A percentile compares a stretch with the other conserved stretches of the same genome.
phyloP scores from a whole-genome alignment of 2,888 invertebrate genomes.

The Cheilosia soror region DNA sequence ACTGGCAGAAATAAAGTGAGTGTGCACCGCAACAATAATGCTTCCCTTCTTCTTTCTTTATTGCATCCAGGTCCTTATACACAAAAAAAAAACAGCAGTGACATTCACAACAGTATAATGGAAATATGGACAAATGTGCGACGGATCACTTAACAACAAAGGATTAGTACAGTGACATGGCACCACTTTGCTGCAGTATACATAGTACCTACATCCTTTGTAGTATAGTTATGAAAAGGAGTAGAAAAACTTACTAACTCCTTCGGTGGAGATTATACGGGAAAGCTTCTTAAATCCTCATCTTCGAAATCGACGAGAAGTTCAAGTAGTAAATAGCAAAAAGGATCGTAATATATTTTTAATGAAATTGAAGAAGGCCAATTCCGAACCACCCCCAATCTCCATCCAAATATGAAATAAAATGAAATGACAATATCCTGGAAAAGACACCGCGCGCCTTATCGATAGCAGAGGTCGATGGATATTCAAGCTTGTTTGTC shows the following conservation, averaged over 20 bases:
- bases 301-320: conserved; percentile 10
- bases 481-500: conserved; percentile 37
- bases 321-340: conserved; percentile 8
- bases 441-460: background rate
- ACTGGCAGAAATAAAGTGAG: conserved; percentile 31
- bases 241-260: background rate
- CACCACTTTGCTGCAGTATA: background rate
- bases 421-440: conserved; percentile 19
- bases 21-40: conserved; percentile 49
- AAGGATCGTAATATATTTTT: conserved; percentile 47
- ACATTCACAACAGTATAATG: conserved; percentile 30
- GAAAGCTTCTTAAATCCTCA: conserved; percentile 36
- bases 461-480: background rate
- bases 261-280: conserved; percentile 23
- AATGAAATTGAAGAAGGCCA: conserved; percentile 29
- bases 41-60: conserved; percentile 15
- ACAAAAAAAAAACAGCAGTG: background rate
- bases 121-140: conserved; percentile 58
- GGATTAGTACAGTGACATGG: conserved; percentile 43
- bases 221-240: background rate
- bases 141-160: conserved; percentile 65
- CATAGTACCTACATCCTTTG: background rate
- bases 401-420: background rate
- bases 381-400: background rate
- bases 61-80: conserved; percentile 18